Conservation (phyloP, 2,888 invertebrate genomes). For the Axea sp. region DNA sequence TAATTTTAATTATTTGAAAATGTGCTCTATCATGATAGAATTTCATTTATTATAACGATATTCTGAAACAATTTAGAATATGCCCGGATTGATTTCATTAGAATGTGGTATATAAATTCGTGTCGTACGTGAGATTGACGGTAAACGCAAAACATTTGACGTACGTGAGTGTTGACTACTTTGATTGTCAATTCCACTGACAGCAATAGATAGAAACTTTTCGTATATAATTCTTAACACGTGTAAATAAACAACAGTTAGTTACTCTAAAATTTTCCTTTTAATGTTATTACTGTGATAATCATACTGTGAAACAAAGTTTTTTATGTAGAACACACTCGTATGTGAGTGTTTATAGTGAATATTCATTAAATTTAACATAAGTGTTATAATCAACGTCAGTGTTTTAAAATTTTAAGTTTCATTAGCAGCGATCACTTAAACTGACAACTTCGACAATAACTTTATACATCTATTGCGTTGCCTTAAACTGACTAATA, state of each 20-base stretch:
- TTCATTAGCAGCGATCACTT: too few species aligned
- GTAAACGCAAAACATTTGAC: slow-evolving; percentile 49
- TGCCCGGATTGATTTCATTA: too few species aligned
- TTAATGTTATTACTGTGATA: slow-evolving; percentile 43
- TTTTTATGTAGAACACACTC: too few species aligned
- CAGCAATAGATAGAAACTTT: slow-evolving; percentile 63
- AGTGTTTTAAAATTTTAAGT: too few species aligned
- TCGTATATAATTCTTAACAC: slow-evolving; percentile 51
- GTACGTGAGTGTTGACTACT: slow-evolving; percentile 32
- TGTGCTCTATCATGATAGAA: too few species aligned
- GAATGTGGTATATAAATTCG: slow-evolving; percentile 44
- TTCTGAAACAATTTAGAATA: too few species aligned
- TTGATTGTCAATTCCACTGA: slow-evolving; percentile 36
- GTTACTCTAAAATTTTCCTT: slow-evolving; percentile 48
- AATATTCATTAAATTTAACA: neutral
- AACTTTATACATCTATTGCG: too few species aligned
- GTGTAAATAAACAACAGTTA: slow-evolving; percentile 38
- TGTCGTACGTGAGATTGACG: slow-evolving; percentile 43
- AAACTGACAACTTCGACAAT: too few species aligned
- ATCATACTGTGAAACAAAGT: slow-evolving; percentile 36
- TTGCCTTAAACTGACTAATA: too few species aligned
- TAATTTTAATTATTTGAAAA: too few species aligned
- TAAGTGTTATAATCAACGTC: too few species aligned
- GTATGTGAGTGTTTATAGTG: neutral
- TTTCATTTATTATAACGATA: too few species aligned